A percentile compares a stretch with the other conserved stretches of the same genome.
Evolutionary conservation across 2,888 invertebrate genomes (phyloP).

Genomic region (Blastobasis lacticolella): DNA sequence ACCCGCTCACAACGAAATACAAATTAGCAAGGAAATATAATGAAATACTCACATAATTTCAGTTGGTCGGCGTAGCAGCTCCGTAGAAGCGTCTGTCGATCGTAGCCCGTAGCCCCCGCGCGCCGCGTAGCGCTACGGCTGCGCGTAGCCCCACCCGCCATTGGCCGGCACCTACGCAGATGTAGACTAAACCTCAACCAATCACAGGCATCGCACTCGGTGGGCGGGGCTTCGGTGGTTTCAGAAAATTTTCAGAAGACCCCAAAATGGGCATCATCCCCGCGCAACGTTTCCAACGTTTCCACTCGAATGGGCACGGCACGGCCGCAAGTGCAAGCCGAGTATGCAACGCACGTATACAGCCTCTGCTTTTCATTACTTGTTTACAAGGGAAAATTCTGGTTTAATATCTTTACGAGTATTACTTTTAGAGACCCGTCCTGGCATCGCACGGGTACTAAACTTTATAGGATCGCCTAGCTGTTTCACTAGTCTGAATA

Average conservation of each 20-base stretch:
- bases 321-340: too few species aligned
- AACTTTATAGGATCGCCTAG: too few species aligned
- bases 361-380: too few species aligned
- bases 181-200: constrained; percentile 47
- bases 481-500: too few species aligned
- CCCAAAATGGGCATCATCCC: constrained; percentile 37
- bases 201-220: constrained; percentile 49
- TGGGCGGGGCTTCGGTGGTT: constrained; percentile 61
- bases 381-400: too few species aligned
- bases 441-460: too few species aligned
- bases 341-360: too few species aligned
- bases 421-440: too few species aligned
- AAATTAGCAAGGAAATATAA: not conserved
- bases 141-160: constrained; percentile 54
- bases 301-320: constrained; percentile 30
- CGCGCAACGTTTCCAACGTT: constrained; percentile 41
- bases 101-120: constrained; percentile 58
- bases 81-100: constrained; percentile 63
- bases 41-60: constrained; percentile 58
- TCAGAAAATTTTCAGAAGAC: constrained; percentile 67
- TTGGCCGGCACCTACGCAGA: constrained; percentile 51
- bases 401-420: too few species aligned
- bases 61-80: constrained; percentile 61
- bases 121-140: constrained; percentile 54
- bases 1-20: too few species aligned